These are phyloP conservation scores for Camponotus fellah DNA, from an alignment of 2,888 invertebrate species.

Conservation along the genomic window DNA sequence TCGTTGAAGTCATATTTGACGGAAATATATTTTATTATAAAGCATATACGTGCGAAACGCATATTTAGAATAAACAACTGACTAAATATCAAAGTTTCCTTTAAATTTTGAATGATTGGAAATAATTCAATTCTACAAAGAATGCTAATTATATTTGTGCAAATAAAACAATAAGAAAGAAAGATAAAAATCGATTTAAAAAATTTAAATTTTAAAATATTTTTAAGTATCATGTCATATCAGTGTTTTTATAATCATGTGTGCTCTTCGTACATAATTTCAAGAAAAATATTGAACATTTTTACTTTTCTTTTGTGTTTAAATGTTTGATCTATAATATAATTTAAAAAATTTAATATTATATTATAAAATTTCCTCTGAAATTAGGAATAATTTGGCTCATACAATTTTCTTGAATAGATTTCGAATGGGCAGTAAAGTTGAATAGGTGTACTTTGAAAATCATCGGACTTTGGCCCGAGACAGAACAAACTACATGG, in stretches of 20 bases:
- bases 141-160: background rate
- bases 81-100: background rate
- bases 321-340: background rate
- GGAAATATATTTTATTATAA: background rate
- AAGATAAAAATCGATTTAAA: too few relatives aligned
- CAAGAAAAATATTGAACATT: background rate
- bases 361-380: background rate
- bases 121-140: background rate
- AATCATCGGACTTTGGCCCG: conserved; percentile 55
- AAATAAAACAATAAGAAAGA: too few relatives aligned
- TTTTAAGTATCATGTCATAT: background rate
- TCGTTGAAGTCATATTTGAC: background rate
- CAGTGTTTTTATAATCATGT: background rate
- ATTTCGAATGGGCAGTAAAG: conserved; percentile 57
- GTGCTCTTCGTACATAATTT: background rate
- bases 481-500: background rate
- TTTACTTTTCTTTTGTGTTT: too few relatives aligned
- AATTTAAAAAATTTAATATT: background rate
- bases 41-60: background rate
- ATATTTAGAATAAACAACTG: background rate
- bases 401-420: conserved; percentile 27
- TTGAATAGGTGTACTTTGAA: conserved; percentile 33
- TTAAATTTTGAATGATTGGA: background rate
- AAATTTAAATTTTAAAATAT: too few relatives aligned
- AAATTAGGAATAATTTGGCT: background rate